phyloP scores from a whole-genome alignment of 1,140 invertebrate genomes.

The Drosophila sulfurigaster region DNA sequence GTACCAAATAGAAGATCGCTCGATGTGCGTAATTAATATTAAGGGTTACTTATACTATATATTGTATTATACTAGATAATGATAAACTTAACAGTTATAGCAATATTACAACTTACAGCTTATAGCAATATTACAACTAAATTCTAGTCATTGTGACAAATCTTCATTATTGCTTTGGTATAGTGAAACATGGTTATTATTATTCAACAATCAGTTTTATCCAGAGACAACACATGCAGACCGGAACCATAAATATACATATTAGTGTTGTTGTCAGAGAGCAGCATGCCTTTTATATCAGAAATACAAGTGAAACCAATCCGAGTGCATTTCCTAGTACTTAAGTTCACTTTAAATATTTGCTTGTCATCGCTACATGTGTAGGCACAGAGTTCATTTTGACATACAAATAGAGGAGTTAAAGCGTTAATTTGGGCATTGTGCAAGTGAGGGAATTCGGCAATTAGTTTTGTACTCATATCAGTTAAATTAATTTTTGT shows the following conservation, averaged over 20 bases:
- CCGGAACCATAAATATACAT: slow-evolving; percentile 65
- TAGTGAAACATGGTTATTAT: background rate
- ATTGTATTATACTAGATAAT: too few relatives aligned
- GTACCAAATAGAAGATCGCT: too few relatives aligned
- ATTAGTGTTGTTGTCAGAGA: slow-evolving; percentile 18
- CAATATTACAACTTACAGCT: too few relatives aligned
- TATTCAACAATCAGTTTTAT: slow-evolving; percentile 2
- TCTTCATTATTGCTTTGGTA: too few relatives aligned
- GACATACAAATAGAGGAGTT: slow-evolving; percentile 13
- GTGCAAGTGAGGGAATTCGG: slow-evolving; percentile 31
- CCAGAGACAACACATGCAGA: slow-evolving; percentile 22
- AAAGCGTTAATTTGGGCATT: slow-evolving; percentile 67
- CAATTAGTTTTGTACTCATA: slow-evolving; percentile 4
- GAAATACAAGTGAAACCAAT: slow-evolving; percentile 61
- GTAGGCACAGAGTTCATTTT: slow-evolving; percentile 37
- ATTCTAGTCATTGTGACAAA: too few relatives aligned
- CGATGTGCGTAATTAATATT: too few relatives aligned
- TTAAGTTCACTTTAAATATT: slow-evolving; percentile 52
- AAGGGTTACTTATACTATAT: too few relatives aligned
- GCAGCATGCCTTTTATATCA: slow-evolving; percentile 60
- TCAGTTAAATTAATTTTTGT: slow-evolving; percentile 38
- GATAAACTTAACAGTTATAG: too few relatives aligned
- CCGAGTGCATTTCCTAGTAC: slow-evolving; percentile 6
- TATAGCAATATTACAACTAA: too few relatives aligned
- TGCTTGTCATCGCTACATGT: slow-evolving; percentile 66